Percentiles rank a stretch among this genome's conserved stretches.
phyloP scores from a whole-genome alignment of 2,888 invertebrate genomes.

The Lapara coniferarum region DNA sequence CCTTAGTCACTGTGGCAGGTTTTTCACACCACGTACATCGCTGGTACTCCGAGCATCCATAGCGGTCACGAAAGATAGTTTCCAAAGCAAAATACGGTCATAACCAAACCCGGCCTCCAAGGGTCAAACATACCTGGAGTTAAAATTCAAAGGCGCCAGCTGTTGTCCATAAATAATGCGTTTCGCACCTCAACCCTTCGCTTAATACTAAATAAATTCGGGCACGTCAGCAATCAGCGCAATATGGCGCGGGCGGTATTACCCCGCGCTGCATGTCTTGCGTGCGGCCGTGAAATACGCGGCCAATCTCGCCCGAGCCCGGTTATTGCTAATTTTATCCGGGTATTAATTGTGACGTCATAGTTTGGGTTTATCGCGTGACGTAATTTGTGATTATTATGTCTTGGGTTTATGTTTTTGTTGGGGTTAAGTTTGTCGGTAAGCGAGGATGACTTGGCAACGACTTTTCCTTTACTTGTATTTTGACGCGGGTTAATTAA shows the following conservation, averaged over 20 bases:
- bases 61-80: too few species aligned
- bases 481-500: too few species aligned
- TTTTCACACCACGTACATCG: too few species aligned
- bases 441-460: not conserved
- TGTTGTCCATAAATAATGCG: slow-evolving; percentile 66
- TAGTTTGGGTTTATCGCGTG: slow-evolving; percentile 21
- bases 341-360: slow-evolving; percentile 23
- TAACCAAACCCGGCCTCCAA: not conserved
- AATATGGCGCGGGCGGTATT: slow-evolving; percentile 78
- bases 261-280: slow-evolving; percentile 65
- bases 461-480: too few species aligned
- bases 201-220: slow-evolving; percentile 78
- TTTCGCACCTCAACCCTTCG: slow-evolving; percentile 76
- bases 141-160: slow-evolving; percentile 56
- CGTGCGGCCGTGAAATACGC: slow-evolving; percentile 45
- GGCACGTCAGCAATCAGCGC: slow-evolving; percentile 75
- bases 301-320: slow-evolving; percentile 24
- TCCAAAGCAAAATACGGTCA: not conserved
- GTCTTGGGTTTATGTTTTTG: not conserved
- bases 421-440: not conserved
- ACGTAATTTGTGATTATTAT: slow-evolving; percentile 7
- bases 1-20: too few species aligned
- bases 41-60: too few species aligned
- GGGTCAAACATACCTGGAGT: slow-evolving; percentile 47
- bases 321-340: slow-evolving; percentile 25